phyloP scores from a whole-genome alignment of 2,888 invertebrate genomes.

The Polymixis lichenea region DNA sequence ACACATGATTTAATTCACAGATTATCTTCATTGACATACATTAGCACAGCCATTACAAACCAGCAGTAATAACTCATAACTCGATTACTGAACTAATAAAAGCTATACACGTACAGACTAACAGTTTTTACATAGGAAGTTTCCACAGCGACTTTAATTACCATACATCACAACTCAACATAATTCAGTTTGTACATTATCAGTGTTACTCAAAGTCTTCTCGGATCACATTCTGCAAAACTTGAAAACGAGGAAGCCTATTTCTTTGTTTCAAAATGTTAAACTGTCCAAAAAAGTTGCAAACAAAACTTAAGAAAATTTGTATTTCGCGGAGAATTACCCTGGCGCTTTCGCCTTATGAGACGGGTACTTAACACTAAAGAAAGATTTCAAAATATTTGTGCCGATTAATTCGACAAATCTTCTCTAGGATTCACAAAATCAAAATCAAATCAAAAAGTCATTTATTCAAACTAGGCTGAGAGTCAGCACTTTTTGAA shows the following conservation, averaged over 20 bases:
- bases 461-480: too few species aligned
- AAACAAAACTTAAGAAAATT: too few species aligned
- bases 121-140: slow-evolving; percentile 58
- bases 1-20: slow-evolving; percentile 18
- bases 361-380: neutral
- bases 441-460: too few species aligned
- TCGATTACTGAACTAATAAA: slow-evolving; percentile 52
- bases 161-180: slow-evolving; percentile 56
- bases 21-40: slow-evolving; percentile 47
- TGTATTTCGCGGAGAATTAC: too few species aligned
- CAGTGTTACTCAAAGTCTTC: slow-evolving; percentile 29
- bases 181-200: slow-evolving; percentile 31
- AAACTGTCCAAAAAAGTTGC: too few species aligned
- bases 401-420: too few species aligned
- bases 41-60: slow-evolving; percentile 19
- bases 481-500: too few species aligned
- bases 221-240: too few species aligned
- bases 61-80: slow-evolving; percentile 42
- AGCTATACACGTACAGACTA: slow-evolving; percentile 22
- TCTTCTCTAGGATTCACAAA: too few species aligned
- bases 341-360: too few species aligned
- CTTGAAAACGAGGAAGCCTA: neutral
- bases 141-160: slow-evolving; percentile 63
- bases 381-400: too few species aligned
- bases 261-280: neutral